phyloP scores from a whole-genome alignment of 2,888 invertebrate genomes.

The Biston betularia region DNA sequence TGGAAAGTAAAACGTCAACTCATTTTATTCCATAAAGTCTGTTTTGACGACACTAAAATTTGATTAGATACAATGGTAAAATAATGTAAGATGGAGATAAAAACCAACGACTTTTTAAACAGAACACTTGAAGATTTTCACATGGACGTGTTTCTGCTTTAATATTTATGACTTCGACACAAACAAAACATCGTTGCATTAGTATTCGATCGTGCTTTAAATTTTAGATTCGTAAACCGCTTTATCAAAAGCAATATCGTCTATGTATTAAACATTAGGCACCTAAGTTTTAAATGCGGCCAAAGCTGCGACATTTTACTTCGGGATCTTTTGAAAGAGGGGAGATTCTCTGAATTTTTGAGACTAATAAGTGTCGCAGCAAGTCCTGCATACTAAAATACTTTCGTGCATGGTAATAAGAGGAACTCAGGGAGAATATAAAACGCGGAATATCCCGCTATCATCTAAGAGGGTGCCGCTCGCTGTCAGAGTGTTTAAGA shows the following conservation, averaged over 20 bases:
- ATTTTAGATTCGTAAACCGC: constrained; percentile 84
- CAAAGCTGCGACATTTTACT: constrained; percentile 69
- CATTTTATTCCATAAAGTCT: too few relatives aligned
- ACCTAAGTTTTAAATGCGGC: constrained; percentile 78
- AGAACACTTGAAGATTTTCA: constrained; percentile 61
- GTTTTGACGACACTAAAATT: background rate
- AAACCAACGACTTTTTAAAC: constrained; percentile 43
- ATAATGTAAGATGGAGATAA: constrained; percentile 24
- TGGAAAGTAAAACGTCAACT: too few relatives aligned
- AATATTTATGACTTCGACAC: constrained; percentile 78
- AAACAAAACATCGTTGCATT: constrained; percentile 79
- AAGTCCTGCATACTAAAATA: constrained; percentile 81
- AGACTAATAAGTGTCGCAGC: constrained; percentile 82
- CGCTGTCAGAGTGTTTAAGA: constrained; percentile 68
- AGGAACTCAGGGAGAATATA: constrained; percentile 76
- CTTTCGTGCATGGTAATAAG: constrained; percentile 79
- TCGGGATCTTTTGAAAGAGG: constrained; percentile 68
- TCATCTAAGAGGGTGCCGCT: constrained; percentile 68
- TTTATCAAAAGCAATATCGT: constrained; percentile 85
- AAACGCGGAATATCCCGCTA: constrained; percentile 71
- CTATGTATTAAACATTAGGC: constrained; percentile 83
- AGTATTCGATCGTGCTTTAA: constrained; percentile 83
- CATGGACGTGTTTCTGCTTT: constrained; percentile 65
- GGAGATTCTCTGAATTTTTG: constrained; percentile 78
- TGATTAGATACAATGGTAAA: background rate